Base-by-base conservation (phyloP, 2,113 vertebrate genomes). In the Vulpes ferrilata region DNA sequence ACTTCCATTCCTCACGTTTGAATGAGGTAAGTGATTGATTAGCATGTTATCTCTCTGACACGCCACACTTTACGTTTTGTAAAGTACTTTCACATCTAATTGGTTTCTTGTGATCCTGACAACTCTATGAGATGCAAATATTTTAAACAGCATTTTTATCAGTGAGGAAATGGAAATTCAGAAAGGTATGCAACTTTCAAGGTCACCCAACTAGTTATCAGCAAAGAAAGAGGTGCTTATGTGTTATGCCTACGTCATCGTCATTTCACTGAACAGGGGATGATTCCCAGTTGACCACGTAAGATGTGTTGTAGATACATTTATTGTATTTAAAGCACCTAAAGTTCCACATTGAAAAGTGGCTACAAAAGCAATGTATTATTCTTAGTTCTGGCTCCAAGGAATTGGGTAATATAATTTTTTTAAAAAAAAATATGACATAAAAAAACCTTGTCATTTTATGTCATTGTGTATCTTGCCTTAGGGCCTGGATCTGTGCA, bases 71-170 rank as follows among this genome's bases (percentile, higher is more conserved):
- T 59, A 23, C 67, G 62, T 69, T 95, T 82, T 89, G 43, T 88
- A 89, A 84, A 96, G 53, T 30, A 59, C 51, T 76, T 94, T 94
- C 35, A 64, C 32, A 64, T 87, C 64, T 91, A 97, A 96, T 92
- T 93, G 64, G n/a, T 78, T 92, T 81, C 79, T 64, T 96, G 82
- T 64, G 85, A 88, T 78, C 59, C 43, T 95, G 38, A 74, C 51
- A 92, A 57, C 3, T 51, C 73, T 55, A 27, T n/a, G 43, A 73
- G 22, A 73, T 59, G 38, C 69, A 43, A 11, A 55, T 48, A 78
- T 85, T 94, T 84, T 67, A 43, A 96, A 53, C 10, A 78, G 48
- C 32, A 90, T 73, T 85, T 84, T 94, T 90, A 76, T 60, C 84
- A 38, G 73, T 27, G 55, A 90, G 76, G 15, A 96, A 97, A 83